These are phyloP conservation scores for Caenorhabditis sp. DNA, from an alignment of 2,888 invertebrate genomes.

Conservation along the genomic window DNA sequence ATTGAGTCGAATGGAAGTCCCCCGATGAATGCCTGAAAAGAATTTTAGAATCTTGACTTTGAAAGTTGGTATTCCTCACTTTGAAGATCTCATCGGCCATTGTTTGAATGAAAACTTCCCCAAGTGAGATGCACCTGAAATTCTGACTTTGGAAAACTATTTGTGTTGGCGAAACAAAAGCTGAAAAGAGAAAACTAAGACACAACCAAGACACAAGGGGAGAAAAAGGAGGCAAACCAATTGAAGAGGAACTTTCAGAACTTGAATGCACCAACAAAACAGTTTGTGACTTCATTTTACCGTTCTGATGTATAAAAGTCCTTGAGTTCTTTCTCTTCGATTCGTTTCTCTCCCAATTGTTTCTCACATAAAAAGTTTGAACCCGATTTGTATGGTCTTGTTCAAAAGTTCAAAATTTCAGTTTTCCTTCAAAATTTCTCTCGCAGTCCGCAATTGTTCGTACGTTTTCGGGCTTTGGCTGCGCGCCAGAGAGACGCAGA, in stretches of 20 bases:
- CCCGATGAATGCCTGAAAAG: conserved; percentile 75
- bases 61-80: conserved; percentile 18
- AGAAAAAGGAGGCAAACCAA: too few species aligned
- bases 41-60: background rate
- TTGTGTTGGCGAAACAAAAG: background rate
- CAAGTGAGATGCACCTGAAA: conserved; percentile 57
- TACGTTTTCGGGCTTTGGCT: conserved; percentile 37
- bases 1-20: conserved; percentile 74
- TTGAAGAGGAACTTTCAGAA: too few species aligned
- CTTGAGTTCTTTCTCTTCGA: too few species aligned
- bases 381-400: too few species aligned
- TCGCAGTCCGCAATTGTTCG: conserved; percentile 34
- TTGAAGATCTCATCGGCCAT: conserved; percentile 55
- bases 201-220: too few species aligned
- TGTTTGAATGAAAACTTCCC: conserved; percentile 42
- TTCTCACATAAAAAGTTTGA: too few species aligned
- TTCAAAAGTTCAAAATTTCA: background rate
- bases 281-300: too few species aligned
- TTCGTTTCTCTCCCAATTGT: too few species aligned
- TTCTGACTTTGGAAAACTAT: background rate
- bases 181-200: too few species aligned
- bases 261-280: too few species aligned
- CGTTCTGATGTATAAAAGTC: too few species aligned
- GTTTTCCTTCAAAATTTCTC: background rate
- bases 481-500: conserved; percentile 52